Base-by-base conservation (phyloP, 1,140 invertebrate species). In the Formica exsecta region DNA sequence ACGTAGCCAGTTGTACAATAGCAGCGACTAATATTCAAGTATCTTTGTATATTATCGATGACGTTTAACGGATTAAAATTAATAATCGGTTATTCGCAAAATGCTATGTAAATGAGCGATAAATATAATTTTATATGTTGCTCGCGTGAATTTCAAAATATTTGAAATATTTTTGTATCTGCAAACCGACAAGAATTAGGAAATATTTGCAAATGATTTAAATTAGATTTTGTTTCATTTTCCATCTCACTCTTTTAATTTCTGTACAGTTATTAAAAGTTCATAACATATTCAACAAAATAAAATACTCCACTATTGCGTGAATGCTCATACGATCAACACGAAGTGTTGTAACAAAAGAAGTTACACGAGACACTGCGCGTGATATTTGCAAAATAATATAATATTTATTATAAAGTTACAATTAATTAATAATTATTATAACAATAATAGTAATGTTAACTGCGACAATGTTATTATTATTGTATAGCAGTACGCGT, bases 331-430 rank as follows among this genome's bases (percentile, higher is more conserved):
- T 22, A 9, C 16, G 11, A 79, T 25, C 13, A 22, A 32, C 19
- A 22, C 9, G 8, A 76, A 22, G 62, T 9, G 16, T 68, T 68
- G n/a, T 54, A 80, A 80, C 76, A 80, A 68, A 79, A 68, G 62
- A 80, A 70, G n/a, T 68, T 22, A 36, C 8, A 1, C 36, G 32
- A n/a, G 19, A 36, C 7, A 11, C 7, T 9, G 32, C n/a, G 36
- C 9, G 41, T n/a, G 9, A 68, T 68, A 22, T 41, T 41, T 22
- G 32, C 16, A n/a, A 65, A n/a, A 19, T 19, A 25, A 29, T 32
- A 41, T 41, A 68, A 22, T 9, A 68, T 29, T 38, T 22, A 22
- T 44, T 19, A 4, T 22, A 41, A 66, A 62, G 2, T 64, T 64
- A 64, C 6, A 32, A 32, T 64, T 32, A 59, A 59, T 59, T 22